phyloP scores from a whole-genome alignment of 2,888 invertebrate species.

The Cybosia mesomella region DNA sequence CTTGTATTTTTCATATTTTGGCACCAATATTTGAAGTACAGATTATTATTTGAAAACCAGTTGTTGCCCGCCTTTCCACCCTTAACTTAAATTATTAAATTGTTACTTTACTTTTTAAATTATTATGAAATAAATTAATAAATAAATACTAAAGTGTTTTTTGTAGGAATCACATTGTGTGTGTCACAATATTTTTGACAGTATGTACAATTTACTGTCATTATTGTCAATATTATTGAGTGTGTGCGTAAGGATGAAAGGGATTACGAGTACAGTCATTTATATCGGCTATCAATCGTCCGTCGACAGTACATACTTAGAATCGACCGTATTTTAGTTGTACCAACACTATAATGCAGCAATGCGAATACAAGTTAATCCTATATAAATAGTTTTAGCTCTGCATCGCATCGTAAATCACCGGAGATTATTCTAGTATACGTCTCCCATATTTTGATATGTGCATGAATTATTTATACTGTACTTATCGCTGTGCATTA shows the following conservation, averaged over 20 bases:
- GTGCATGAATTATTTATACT: slow-evolving; percentile 79
- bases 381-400: slow-evolving; percentile 24
- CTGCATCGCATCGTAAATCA: slow-evolving; percentile 77
- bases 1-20: background rate
- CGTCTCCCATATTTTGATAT: slow-evolving; percentile 74
- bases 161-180: too few relatives aligned
- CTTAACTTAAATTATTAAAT: too few relatives aligned
- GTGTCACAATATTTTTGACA: too few relatives aligned
- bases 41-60: background rate
- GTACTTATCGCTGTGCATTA: slow-evolving; percentile 61
- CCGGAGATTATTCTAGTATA: slow-evolving; percentile 79
- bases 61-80: too few relatives aligned
- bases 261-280: background rate
- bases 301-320: background rate
- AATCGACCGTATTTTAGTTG: background rate
- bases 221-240: too few relatives aligned
- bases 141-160: too few relatives aligned
- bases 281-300: background rate
- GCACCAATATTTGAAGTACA: slow-evolving; percentile 11
- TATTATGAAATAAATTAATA: too few relatives aligned
- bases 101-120: too few relatives aligned
- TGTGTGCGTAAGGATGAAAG: too few relatives aligned
- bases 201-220: too few relatives aligned
- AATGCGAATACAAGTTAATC: slow-evolving; percentile 66
- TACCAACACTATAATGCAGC: slow-evolving; percentile 13